A percentile compares a stretch with the other conserved stretches of the same genome.
These are phyloP conservation scores for Drosophila sechellia DNA, from an alignment of 1,140 invertebrate genomes.

Conservation along the genomic window DNA sequence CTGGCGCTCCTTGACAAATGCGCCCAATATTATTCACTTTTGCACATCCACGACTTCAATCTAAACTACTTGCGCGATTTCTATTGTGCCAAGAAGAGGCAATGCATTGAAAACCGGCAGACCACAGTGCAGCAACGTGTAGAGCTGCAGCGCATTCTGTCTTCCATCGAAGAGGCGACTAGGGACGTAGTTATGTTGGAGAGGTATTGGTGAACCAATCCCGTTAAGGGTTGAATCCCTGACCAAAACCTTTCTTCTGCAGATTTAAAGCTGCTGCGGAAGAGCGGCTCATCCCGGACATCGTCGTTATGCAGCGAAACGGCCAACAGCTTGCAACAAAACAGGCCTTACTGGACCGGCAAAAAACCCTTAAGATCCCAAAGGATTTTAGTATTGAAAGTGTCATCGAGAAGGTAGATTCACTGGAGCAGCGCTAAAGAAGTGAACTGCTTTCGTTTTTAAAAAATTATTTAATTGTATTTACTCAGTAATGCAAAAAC, in stretches of 20 bases:
- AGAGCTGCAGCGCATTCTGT: slow-evolving; percentile 37
- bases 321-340: slow-evolving; percentile 12
- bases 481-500: slow-evolving; percentile 72
- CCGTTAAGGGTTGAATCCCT: background rate
- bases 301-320: slow-evolving; percentile 29
- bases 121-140: slow-evolving; percentile 29
- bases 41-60: slow-evolving; percentile 53
- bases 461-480: slow-evolving; percentile 76
- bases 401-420: slow-evolving; percentile 63
- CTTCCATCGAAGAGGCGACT: slow-evolving; percentile 16
- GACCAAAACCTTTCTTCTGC: background rate
- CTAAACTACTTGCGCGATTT: slow-evolving; percentile 56
- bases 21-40: slow-evolving; percentile 41
- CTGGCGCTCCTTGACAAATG: slow-evolving; percentile 54
- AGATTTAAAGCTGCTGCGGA: slow-evolving; percentile 50
- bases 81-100: slow-evolving; percentile 55
- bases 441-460: slow-evolving; percentile 37
- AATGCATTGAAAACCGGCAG: slow-evolving; percentile 57
- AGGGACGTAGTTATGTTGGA: slow-evolving; percentile 53
- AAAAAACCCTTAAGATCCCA: slow-evolving; percentile 41
- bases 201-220: slow-evolving; percentile 25
- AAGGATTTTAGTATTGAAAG: slow-evolving; percentile 66
- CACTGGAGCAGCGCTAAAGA: slow-evolving; percentile 34
- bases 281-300: slow-evolving; percentile 48
- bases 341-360: slow-evolving; percentile 43